Percentiles rank a stretch among this genome's conserved stretches.
These are phyloP conservation scores for Cettia cetti DNA, from an alignment of 2,113 vertebrate genomes.

Conservation along the genomic window DNA sequence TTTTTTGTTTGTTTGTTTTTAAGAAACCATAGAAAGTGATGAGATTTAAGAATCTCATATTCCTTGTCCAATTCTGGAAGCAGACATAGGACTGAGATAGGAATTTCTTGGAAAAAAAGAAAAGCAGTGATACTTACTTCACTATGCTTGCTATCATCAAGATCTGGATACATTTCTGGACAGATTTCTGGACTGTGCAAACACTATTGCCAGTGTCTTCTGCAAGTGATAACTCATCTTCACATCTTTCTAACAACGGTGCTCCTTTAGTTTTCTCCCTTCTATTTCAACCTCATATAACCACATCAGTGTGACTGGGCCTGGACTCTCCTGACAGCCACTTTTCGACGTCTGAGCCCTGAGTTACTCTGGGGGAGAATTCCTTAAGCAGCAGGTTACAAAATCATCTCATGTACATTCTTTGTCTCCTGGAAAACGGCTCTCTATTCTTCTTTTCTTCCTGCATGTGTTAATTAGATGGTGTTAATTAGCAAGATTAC, in stretches of 20 bases:
- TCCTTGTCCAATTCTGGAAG: slow-evolving; percentile 17
- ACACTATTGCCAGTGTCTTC: slow-evolving; percentile 76
- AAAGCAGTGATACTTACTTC: slow-evolving; percentile 83
- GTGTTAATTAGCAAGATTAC: background rate
- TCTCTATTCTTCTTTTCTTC: background rate
- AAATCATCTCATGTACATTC: fast-evolving
- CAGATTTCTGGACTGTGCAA: slow-evolving; percentile 81
- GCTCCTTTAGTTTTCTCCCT: background rate
- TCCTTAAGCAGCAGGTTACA: background rate
- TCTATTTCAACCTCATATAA: background rate
- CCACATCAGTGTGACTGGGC: too few relatives aligned
- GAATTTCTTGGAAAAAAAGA: slow-evolving; percentile 74
- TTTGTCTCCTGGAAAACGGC: background rate
- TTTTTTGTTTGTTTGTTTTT: background rate
- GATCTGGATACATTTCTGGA: slow-evolving; percentile 69
- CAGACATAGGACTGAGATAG: slow-evolving; percentile 60
- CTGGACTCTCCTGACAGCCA: background rate
- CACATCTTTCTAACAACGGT: background rate
- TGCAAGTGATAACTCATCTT: background rate
- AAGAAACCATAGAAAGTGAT: background rate
- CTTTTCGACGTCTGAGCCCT: fast-evolving
- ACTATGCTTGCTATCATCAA: slow-evolving; percentile 79
- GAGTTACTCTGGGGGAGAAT: background rate
- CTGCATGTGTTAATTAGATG: background rate
- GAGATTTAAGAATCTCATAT: background rate